phyloP scores from a whole-genome alignment of 2,888 invertebrate genomes.

The Polietes domitor region DNA sequence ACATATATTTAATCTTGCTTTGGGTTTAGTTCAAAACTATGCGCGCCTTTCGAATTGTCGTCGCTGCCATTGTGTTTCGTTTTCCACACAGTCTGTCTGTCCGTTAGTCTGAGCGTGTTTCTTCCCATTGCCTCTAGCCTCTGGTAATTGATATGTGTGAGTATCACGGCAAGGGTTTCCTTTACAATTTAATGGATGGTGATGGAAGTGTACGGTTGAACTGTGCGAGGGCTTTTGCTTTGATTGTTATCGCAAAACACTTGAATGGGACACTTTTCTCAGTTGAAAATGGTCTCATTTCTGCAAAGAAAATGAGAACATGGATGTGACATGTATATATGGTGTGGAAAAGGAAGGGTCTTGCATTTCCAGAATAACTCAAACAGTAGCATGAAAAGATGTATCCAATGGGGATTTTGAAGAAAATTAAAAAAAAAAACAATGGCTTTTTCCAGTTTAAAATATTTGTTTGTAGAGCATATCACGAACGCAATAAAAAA shows the following conservation, averaged over 20 bases:
- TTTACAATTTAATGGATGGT: background rate
- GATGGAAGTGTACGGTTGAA: background rate
- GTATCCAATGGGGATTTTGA: too few species aligned
- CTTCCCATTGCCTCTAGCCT: background rate
- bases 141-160: constrained; percentile 41
- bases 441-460: too few species aligned
- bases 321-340: too few species aligned
- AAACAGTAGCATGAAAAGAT: too few species aligned
- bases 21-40: background rate
- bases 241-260: background rate
- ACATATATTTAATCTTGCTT: background rate
- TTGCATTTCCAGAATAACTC: too few species aligned
- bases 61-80: background rate
- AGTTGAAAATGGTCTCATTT: too few species aligned
- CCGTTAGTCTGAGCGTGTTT: background rate
- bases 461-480: too few species aligned
- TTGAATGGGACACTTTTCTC: background rate
- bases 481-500: too few species aligned
- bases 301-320: background rate
- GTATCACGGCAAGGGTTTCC: background rate
- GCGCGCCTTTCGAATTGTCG: constrained; percentile 29
- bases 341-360: too few species aligned
- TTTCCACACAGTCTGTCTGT: background rate
- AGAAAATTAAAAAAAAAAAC: too few species aligned
- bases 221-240: too few species aligned